Evolutionary conservation across 2,113 vertebrate genomes (phyloP).

Genomic region (Leptobrachium leishanense): DNA sequence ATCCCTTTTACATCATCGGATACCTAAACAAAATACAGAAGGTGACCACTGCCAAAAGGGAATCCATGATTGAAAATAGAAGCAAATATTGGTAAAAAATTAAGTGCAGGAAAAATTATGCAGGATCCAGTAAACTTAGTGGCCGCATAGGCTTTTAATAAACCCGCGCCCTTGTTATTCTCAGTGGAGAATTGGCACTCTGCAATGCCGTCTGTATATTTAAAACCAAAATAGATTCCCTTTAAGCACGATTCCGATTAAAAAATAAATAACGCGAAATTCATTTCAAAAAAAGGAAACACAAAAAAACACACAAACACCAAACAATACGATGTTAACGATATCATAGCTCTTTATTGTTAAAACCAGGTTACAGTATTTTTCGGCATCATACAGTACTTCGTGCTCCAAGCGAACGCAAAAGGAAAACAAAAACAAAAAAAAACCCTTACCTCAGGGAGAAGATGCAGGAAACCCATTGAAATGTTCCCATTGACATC

Average conservation of each 20-base stretch:
- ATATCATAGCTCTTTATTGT: background rate
- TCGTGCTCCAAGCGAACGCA: slow-evolving; percentile 13
- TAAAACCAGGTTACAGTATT: background rate
- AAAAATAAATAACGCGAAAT: background rate
- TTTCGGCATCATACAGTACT: background rate
- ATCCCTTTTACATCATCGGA: no score
- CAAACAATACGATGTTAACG: background rate
- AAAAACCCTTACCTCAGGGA: slow-evolving; percentile 36
- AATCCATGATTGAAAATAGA: no score
- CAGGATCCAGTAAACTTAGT: no score
- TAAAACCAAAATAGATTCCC: no score
- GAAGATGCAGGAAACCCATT: slow-evolving; percentile 45
- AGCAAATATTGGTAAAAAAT: no score
- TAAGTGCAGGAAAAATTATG: no score
- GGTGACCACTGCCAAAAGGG: no score
- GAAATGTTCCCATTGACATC: slow-evolving; percentile 50
- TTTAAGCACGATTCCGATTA: background rate
- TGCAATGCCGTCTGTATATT: no score
- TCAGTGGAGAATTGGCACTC: no score
- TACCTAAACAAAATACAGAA: no score
- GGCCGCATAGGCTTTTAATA: no score
- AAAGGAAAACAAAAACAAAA: slow-evolving; percentile 7
- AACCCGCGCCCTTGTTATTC: no score
- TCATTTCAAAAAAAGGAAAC: background rate
- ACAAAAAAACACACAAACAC: background rate